These are phyloP conservation scores for Darevskia nairensis DNA, from an alignment of 2,797 vertebrate species.

Conservation along the genomic window DNA sequence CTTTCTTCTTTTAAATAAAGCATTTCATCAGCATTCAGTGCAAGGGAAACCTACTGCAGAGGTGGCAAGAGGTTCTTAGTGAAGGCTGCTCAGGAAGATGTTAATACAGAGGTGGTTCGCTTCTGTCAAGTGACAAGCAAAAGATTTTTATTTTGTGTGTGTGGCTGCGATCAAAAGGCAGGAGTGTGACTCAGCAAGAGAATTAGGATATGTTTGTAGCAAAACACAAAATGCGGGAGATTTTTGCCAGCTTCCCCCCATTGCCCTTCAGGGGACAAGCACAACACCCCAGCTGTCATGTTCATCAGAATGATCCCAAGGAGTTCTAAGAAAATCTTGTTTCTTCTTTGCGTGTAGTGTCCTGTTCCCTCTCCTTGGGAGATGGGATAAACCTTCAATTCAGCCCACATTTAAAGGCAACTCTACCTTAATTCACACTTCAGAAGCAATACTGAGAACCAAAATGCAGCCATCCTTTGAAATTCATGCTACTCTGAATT, in stretches of 20 bases:
- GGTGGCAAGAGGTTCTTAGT: background rate
- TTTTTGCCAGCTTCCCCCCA: background rate
- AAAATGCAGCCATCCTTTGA: no score
- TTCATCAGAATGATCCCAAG: background rate
- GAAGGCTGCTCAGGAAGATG: background rate
- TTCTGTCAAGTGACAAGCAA: background rate
- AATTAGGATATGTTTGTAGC: conserved; percentile 1
- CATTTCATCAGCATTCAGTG: accelerated
- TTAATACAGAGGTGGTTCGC: background rate
- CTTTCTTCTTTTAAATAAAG: no score
- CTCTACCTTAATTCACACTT: no score
- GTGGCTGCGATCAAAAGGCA: accelerated
- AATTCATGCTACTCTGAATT: no score
- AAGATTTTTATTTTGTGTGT: no score
- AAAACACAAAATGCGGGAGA: accelerated
- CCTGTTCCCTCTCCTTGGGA: accelerated
- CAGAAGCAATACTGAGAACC: no score
- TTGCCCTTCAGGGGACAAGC: background rate
- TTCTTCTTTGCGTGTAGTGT: background rate
- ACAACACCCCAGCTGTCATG: background rate
- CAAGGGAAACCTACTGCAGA: background rate
- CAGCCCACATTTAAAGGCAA: no score
- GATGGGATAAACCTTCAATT: no score
- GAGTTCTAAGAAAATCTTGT: no score
- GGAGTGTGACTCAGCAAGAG: background rate